Base-by-base conservation (phyloP, 2,888 invertebrate genomes). In the Girardia tigrina region DNA sequence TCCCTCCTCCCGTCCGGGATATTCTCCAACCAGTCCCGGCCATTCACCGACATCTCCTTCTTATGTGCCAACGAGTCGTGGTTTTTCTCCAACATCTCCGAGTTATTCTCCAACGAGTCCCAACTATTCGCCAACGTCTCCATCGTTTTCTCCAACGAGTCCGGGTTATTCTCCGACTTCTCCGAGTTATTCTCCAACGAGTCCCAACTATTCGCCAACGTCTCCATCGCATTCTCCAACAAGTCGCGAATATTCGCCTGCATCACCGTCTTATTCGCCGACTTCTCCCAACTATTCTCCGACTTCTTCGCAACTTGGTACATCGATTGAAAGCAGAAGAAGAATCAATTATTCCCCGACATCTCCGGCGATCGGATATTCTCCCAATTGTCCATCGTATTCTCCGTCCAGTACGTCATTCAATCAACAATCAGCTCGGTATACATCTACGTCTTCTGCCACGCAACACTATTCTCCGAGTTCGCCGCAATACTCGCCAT, bases 151-250 rank as follows among this genome's bases (percentile, higher is more conserved):
- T 42, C 42, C 42, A 14, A 42, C 42, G n/a, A 42, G 42, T n/a
- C 42, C 42, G n/a, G 14, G n/a, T 12, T 42, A 42, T n/a, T 42
- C 42, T n/a, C 42, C 42, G 14, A 42, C 42, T 12, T 14, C 14
- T 42, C 42, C 42, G n/a, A 42, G n/a, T 12, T 42, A 42, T n/a
- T 42, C 42, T 14, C 70, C 70, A 70, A 70, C 70, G 6, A 70
- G 70, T 70, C 70, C 70, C n/a, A 70, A 70, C 20, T 70, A 70
- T 70, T 70, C 70, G 8, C 70, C 70, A 8, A 70, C 70, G 6
- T 14, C 12, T 70, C 70, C 70, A 12, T 8, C 8, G 8, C 20
- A 12, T 70, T 70, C 70, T 70, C 70, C 70, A 23, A 8, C 26
- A 8, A 26, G 70, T 20, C 23, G 8, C 8, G 26, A 12, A 70